These are phyloP conservation scores for Agapostemon virescens DNA, from an alignment of 2,888 invertebrate genomes.

Conservation along the genomic window DNA sequence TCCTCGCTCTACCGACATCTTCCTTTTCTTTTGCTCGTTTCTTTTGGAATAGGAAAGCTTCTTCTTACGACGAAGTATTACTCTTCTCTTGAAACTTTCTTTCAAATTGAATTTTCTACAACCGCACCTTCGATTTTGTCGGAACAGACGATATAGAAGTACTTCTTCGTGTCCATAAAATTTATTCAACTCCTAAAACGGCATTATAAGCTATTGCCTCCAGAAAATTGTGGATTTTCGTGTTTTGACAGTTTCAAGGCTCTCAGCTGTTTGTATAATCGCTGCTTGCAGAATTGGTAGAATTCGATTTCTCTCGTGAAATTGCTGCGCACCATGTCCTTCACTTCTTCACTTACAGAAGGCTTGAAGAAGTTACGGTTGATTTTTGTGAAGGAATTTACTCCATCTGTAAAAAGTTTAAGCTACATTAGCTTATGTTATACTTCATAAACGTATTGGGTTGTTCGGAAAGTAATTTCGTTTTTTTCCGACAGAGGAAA, in stretches of 20 bases:
- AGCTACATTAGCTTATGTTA: not conserved
- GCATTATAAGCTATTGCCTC: conserved; percentile 38
- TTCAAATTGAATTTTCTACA: not conserved
- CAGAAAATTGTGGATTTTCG: conserved; percentile 26
- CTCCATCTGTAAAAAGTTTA: conserved; percentile 83
- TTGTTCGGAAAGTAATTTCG: no score
- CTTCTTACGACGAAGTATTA: not conserved
- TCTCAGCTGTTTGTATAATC: conserved; percentile 89
- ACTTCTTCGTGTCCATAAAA: not conserved
- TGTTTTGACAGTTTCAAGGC: conserved; percentile 84
- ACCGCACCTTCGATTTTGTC: not conserved
- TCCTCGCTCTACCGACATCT: not conserved
- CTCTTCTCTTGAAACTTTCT: not conserved
- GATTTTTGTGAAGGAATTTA: conserved; percentile 88
- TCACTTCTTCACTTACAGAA: conserved; percentile 91
- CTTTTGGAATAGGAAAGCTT: not conserved
- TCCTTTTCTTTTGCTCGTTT: not conserved
- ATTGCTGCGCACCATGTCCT: conserved; percentile 91
- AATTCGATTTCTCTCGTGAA: conserved; percentile 95
- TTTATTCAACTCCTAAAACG: not conserved
- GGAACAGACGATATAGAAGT: not conserved
- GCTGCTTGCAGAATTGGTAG: conserved; percentile 93
- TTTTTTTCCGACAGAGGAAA: no score
- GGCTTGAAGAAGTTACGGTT: conserved; percentile 94
- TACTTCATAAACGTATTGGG: not conserved